Evolutionary conservation across 2,797 vertebrate genomes (phyloP).

Genomic region (Lacerta bilineata): DNA sequence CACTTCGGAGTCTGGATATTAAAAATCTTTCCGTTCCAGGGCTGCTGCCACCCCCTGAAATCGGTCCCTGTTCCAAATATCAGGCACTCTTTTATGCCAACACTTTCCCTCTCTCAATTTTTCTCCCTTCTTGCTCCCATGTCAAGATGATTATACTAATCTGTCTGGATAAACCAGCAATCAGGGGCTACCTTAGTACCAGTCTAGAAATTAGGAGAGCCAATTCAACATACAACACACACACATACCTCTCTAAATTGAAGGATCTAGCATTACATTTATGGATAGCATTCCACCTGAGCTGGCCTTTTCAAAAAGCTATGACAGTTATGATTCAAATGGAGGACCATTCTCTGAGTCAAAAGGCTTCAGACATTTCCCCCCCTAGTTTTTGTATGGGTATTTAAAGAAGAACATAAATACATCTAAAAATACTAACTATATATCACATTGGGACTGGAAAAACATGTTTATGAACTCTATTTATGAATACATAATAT

Average conservation of each 20-base stretch:
- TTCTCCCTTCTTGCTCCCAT: too few relatives aligned
- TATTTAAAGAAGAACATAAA: not conserved
- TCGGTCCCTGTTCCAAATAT: too few relatives aligned
- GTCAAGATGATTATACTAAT: not conserved
- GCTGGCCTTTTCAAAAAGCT: not conserved
- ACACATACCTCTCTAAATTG: not conserved
- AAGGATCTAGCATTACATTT: not conserved
- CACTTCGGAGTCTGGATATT: too few relatives aligned
- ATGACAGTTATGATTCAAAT: not conserved
- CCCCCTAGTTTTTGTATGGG: not conserved
- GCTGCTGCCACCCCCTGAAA: too few relatives aligned
- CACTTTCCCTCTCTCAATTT: too few relatives aligned
- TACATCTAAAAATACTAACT: conserved; percentile 5
- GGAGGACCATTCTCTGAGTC: not conserved
- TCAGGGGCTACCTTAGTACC: not conserved
- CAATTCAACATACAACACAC: not conserved
- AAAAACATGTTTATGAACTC: not conserved
- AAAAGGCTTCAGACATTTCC: not conserved
- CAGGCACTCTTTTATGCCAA: too few relatives aligned
- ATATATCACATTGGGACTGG: not conserved
- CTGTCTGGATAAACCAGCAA: not conserved
- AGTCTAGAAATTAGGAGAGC: not conserved
- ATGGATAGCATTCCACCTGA: not conserved
- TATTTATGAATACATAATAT: conserved; percentile 6
- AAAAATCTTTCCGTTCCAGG: too few relatives aligned